Base-by-base conservation (phyloP, 2,113 vertebrate genomes). In the Poeciliopsis occidentalis region DNA sequence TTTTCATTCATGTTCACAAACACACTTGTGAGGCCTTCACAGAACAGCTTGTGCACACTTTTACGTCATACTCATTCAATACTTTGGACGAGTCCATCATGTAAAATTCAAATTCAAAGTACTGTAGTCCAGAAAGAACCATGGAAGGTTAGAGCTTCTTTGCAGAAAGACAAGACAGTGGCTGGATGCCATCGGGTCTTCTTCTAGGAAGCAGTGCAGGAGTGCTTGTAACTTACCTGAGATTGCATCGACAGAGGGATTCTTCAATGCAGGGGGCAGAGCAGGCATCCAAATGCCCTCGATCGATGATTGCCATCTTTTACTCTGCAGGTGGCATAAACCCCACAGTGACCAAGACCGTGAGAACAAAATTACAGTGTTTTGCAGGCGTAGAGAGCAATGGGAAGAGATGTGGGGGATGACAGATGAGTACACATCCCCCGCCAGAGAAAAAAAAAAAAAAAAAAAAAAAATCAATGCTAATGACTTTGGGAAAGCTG, bases 281-380 rank as follows among this genome's bases (percentile, higher is more conserved):
- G 61, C 60, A 67, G 72, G 81, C 63, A 76, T 85, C 83, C 60
- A 69, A 76, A 69, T 80, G 76, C 24, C 71, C 80, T 72, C 64
- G 70, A 85, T 94, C 87, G 51, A 92, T 90, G 75, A 60, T 76
- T 80, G 81, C 86, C 88, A 85, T 90, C 84, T 82, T 90, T 85
- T 81, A 85, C 86, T 47, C 80, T n/a, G 77, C 77, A 32, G 85
- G 90, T 87, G 82, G 72, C 69, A 78, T 64, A 69, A 73, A 73
- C 80, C 85, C 84, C 78, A 12, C 65, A 30, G 83, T 70, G 88
- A 47, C 83, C 76, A 57, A 81, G 84, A 83, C 78, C 37, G 74
- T 79, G 71, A 90, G 87, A 87, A 84, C 32, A 2, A 85, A 90
- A 87, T 91, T 83, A 88, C 77, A 68, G 75, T 71, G 75, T 86